phyloP scores from a whole-genome alignment of 2,113 vertebrate species.

The Holacanthus passer region DNA sequence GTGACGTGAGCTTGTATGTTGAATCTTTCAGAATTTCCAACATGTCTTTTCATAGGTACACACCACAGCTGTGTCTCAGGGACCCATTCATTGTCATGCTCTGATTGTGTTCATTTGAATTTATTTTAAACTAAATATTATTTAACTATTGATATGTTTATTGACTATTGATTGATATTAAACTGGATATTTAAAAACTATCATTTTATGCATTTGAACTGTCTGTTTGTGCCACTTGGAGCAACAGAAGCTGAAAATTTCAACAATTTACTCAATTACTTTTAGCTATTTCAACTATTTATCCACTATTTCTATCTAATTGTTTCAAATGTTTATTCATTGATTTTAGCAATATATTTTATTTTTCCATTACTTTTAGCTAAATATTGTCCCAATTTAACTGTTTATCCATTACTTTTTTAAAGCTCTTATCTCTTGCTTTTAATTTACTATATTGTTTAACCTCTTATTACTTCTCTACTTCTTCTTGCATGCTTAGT shows the following conservation, averaged over 20 bases:
- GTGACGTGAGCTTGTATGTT: conserved; percentile 2
- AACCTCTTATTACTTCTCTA: too few relatives aligned
- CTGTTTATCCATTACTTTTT: background rate
- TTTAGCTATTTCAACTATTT: background rate
- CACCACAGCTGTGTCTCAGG: background rate
- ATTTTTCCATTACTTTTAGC: background rate
- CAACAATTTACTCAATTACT: background rate
- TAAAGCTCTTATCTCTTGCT: too few relatives aligned
- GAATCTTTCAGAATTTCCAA: background rate
- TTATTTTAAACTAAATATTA: background rate
- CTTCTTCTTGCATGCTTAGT: too few relatives aligned
- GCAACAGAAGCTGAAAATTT: background rate
- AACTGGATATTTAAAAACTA: background rate
- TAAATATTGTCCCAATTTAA: too few relatives aligned
- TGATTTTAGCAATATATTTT: background rate
- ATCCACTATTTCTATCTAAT: background rate
- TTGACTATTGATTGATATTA: background rate
- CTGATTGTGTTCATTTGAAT: background rate
- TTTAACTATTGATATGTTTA: background rate
- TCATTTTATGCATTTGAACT: background rate
- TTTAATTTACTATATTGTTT: too few relatives aligned
- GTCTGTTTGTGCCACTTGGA: background rate
- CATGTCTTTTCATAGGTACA: too few relatives aligned
- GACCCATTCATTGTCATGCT: background rate
- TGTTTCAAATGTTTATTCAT: background rate